phyloP scores from a whole-genome alignment of 2,797 vertebrate genomes.

The Sebastes kiyomatsui region DNA sequence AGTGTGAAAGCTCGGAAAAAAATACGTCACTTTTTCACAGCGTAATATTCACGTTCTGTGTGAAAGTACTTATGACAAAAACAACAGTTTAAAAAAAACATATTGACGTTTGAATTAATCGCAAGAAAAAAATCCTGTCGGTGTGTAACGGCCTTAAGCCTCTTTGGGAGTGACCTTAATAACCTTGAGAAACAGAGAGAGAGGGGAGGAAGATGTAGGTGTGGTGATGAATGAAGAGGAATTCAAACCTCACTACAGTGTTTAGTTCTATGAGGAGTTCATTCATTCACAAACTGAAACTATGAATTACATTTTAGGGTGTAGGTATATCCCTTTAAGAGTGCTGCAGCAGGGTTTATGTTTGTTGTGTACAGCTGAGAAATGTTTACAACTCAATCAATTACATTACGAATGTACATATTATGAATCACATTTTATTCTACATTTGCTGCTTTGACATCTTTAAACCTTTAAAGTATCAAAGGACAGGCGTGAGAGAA shows the following conservation, averaged over 20 bases:
- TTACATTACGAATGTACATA: too few relatives aligned
- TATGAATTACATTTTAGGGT: background rate
- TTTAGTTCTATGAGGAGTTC: background rate
- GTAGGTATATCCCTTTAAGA: background rate
- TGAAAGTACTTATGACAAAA: too few relatives aligned
- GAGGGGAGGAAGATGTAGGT: background rate
- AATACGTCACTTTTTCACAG: too few relatives aligned
- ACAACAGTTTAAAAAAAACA: too few relatives aligned
- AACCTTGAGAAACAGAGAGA: background rate
- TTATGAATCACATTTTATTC: background rate
- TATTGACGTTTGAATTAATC: too few relatives aligned
- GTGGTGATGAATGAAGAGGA: background rate
- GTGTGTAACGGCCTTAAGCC: background rate
- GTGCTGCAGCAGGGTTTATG: background rate
- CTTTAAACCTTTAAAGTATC: background rate
- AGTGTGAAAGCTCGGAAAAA: too few relatives aligned
- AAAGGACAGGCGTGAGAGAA: background rate
- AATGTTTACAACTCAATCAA: background rate
- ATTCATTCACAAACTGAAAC: background rate
- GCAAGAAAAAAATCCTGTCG: too few relatives aligned
- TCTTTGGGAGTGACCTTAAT: background rate
- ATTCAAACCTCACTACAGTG: background rate
- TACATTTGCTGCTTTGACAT: background rate
- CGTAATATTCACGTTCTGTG: too few relatives aligned
- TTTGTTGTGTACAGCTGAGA: background rate